phyloP scores from a whole-genome alignment of 2,797 vertebrate species.

The Characodon lateralis region DNA sequence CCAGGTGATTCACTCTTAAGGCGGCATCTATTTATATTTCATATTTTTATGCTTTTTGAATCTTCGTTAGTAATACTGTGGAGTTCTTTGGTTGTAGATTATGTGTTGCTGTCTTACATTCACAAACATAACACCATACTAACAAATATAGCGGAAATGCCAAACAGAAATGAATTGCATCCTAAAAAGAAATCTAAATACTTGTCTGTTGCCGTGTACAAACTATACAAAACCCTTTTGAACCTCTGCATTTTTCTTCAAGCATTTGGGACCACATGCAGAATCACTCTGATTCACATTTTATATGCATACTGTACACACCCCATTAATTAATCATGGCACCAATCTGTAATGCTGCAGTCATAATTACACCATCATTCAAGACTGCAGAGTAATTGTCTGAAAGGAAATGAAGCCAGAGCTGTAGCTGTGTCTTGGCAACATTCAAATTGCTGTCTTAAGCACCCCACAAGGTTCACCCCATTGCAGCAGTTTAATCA shows the following conservation, averaged over 20 bases:
- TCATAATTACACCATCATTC: constrained; percentile 64
- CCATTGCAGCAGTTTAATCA: constrained; percentile 34
- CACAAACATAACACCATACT: constrained; percentile 6
- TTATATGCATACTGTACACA: constrained; percentile 39
- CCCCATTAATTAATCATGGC: constrained; percentile 60
- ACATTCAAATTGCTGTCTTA: constrained; percentile 55
- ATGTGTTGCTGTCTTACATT: background rate
- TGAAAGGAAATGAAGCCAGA: constrained; percentile 56
- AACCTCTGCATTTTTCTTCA: constrained; percentile 12
- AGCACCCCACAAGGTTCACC: constrained; percentile 60
- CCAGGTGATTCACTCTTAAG: background rate
- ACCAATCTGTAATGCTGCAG: constrained; percentile 39
- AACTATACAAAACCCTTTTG: constrained; percentile 15
- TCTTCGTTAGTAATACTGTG: constrained; percentile 1
- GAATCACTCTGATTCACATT: constrained; percentile 20
- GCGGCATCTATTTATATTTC: background rate
- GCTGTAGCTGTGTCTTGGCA: constrained; percentile 21
- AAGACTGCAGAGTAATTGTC: constrained; percentile 39
- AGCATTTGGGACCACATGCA: constrained; percentile 24
- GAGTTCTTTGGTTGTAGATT: background rate
- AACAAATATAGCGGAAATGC: constrained; percentile 1
- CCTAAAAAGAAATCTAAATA: background rate
- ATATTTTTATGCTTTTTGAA: background rate
- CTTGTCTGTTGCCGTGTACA: background rate
- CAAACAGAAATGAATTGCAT: constrained; percentile 1